Evolutionary conservation across 92 coral and sea anemone species (phyloP).

Genomic region (Siderastrea radians): DNA sequence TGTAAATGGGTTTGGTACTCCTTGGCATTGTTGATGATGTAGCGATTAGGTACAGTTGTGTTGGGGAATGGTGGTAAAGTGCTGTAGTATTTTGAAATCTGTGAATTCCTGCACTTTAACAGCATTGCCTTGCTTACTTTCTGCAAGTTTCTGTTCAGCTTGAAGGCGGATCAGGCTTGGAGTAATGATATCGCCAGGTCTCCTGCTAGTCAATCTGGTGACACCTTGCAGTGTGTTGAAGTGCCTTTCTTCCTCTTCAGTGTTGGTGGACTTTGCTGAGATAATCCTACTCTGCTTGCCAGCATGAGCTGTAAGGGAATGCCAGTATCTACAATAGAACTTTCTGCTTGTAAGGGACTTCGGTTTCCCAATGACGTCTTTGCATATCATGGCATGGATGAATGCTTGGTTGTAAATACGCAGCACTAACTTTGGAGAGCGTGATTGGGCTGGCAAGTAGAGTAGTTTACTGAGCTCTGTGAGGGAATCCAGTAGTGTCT

Average conservation of each 20-base stretch:
- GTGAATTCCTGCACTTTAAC: conserved; percentile 52
- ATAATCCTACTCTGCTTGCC: conserved; percentile 51
- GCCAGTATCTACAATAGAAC: conserved; percentile 62
- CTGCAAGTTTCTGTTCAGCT: conserved; percentile 30
- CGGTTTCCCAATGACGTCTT: conserved; percentile 43
- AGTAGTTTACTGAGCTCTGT: conserved; percentile 70
- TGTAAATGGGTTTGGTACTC: no score
- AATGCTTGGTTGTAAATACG: conserved; percentile 73
- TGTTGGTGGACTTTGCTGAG: conserved; percentile 38
- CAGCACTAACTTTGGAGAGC: conserved; percentile 66
- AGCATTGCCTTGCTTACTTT: conserved; percentile 32
- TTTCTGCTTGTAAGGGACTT: conserved; percentile 27
- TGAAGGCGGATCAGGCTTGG: conserved; percentile 32
- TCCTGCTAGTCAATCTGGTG: conserved; percentile 30
- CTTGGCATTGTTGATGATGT: conserved; percentile 29
- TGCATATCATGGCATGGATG: conserved; percentile 65
- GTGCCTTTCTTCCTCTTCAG: conserved; percentile 50
- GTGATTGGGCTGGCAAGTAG: conserved; percentile 47
- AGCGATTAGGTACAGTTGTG: conserved; percentile 36
- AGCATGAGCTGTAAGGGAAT: conserved; percentile 54
- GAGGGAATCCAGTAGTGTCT: conserved; percentile 59
- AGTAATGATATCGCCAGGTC: no score
- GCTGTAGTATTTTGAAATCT: conserved; percentile 42
- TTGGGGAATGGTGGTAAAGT: conserved; percentile 51
- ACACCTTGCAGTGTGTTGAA: conserved; percentile 35